phyloP scores from a whole-genome alignment of 2,113 vertebrate species.

The Hemiprocne comata region DNA sequence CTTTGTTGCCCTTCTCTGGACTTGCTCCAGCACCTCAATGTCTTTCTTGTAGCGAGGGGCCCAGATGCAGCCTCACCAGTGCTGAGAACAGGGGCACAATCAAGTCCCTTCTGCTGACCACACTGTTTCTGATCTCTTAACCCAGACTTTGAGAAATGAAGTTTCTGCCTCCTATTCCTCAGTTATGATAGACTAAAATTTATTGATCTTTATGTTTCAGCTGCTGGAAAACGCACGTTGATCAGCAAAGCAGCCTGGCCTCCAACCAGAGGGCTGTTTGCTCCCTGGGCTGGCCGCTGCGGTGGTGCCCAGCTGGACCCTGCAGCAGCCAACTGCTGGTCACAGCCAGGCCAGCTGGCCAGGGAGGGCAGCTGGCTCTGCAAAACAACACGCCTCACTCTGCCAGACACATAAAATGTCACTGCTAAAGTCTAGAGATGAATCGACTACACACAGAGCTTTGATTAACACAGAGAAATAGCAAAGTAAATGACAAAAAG shows the following conservation, averaged over 20 bases:
- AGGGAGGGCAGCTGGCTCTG: not conserved
- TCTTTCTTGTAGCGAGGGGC: no score
- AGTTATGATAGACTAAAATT: not conserved
- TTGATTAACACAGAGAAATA: not conserved
- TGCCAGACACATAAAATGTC: constrained; percentile 6
- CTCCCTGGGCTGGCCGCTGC: not conserved
- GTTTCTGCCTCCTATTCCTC: not conserved
- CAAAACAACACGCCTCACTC: not conserved
- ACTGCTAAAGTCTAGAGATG: not conserved
- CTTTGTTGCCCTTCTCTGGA: no score
- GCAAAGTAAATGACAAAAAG: constrained; percentile 1
- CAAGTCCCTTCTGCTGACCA: no score
- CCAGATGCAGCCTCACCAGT: no score
- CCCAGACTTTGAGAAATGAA: not conserved
- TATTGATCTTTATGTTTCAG: not conserved
- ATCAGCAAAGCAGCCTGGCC: not conserved
- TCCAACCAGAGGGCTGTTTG: not conserved
- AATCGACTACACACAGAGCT: not conserved
- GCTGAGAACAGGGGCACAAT: no score
- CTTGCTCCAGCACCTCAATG: no score
- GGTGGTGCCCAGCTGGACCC: not conserved
- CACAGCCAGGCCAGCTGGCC: not conserved
- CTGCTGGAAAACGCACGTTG: not conserved
- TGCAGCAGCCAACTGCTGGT: not conserved
- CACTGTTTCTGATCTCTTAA: not conserved